These are phyloP conservation scores for Falco punctatus DNA, from an alignment of 2,113 vertebrate genomes.

Conservation along the genomic window DNA sequence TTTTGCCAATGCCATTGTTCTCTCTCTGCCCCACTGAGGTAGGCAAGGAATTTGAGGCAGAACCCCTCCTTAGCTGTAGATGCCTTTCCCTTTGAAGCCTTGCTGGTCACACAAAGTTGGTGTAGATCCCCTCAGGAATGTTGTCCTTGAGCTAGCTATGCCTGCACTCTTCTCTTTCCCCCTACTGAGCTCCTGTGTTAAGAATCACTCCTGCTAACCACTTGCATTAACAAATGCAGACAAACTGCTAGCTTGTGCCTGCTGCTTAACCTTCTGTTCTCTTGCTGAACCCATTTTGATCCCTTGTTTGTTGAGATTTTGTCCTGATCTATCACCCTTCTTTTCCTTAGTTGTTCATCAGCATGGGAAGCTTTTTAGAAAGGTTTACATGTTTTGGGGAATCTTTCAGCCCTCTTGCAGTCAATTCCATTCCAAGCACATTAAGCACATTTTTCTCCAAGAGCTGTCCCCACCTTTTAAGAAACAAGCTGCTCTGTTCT, in stretches of 20 bases:
- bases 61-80: not conserved
- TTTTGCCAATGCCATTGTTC: not conserved
- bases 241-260: not conserved
- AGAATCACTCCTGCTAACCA: not conserved
- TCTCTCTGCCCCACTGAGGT: not conserved
- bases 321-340: not conserved
- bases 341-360: not conserved
- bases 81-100: not conserved
- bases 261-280: not conserved
- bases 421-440: not conserved
- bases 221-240: not conserved
- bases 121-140: not conserved
- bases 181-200: not conserved
- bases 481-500: not conserved
- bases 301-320: not conserved
- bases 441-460: not conserved
- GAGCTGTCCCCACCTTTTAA: not conserved
- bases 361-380: not conserved
- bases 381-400: not conserved
- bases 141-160: not conserved
- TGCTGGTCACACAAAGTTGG: not conserved
- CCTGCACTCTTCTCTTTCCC: not conserved
- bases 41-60: not conserved
- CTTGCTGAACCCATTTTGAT: not conserved
- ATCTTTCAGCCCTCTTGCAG: not conserved